phyloP scores from a whole-genome alignment of 2,113 vertebrate species.

The Himantopus leucocephalus region DNA sequence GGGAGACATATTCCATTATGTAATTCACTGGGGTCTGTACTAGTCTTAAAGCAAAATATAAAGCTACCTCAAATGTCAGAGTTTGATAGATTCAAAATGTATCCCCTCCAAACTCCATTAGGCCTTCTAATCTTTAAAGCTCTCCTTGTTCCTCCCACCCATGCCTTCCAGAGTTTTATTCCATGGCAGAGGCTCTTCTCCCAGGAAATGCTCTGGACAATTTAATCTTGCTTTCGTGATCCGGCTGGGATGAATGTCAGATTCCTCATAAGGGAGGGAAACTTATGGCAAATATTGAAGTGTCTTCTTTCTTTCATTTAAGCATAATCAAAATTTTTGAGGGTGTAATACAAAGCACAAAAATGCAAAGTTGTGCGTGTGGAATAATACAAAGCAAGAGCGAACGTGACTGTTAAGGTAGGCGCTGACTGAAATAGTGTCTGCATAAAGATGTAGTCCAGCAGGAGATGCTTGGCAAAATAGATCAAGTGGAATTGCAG shows the following conservation, averaged over 20 bases:
- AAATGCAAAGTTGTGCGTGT: accelerated
- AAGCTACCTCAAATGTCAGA: conserved; percentile 32
- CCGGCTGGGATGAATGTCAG: neutral
- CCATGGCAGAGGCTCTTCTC: neutral
- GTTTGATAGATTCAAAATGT: neutral
- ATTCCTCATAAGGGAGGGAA: neutral
- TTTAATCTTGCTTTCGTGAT: neutral
- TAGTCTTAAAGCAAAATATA: conserved; percentile 3
- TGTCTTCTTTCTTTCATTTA: neutral
- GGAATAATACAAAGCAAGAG: neutral
- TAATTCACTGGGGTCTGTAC: neutral
- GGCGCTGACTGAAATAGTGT: neutral
- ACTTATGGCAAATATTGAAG: neutral
- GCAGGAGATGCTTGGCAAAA: neutral
- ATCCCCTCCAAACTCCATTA: conserved; percentile 1
- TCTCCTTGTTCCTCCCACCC: neutral
- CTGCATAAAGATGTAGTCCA: neutral
- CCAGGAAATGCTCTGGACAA: neutral
- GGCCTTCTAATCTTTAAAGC: neutral
- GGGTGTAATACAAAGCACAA: neutral
- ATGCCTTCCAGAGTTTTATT: neutral
- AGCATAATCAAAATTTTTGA: neutral
- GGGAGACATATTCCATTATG: neutral
- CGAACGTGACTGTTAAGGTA: neutral
- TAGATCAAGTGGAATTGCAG: neutral